phyloP scores from a whole-genome alignment of 2,113 vertebrate genomes.

The Columbina picui region DNA sequence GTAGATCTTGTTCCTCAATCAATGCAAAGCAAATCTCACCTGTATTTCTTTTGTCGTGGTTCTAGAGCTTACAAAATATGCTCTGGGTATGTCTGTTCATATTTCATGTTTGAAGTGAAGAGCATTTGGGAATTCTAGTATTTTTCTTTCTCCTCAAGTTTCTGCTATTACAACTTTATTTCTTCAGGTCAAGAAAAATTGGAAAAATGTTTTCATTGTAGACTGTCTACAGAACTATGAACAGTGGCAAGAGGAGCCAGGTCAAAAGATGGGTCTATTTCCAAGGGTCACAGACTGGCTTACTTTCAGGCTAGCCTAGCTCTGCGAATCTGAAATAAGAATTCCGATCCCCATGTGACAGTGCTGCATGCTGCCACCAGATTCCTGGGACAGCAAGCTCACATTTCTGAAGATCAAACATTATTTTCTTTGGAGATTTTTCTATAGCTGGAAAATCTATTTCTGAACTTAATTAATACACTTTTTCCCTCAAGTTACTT shows the following conservation, averaged over 20 bases:
- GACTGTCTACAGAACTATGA: neutral
- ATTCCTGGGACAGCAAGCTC: constrained; percentile 28
- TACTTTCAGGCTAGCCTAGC: neutral
- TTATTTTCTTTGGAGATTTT: constrained; percentile 53
- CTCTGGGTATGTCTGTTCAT: too few relatives aligned
- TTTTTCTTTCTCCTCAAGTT: neutral
- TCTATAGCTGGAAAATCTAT: constrained; percentile 55
- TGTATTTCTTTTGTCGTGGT: neutral
- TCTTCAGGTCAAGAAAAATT: neutral
- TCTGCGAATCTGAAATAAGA: neutral
- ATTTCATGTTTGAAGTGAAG: neutral
- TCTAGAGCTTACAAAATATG: neutral
- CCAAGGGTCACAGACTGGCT: neutral
- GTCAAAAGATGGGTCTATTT: neutral
- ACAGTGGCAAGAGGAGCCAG: neutral
- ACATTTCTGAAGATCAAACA: constrained; percentile 42
- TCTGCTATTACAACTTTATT: neutral
- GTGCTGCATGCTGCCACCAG: neutral
- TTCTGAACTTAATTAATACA: constrained; percentile 70
- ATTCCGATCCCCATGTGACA: neutral
- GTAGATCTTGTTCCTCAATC: neutral
- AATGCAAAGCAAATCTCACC: neutral
- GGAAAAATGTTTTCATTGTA: neutral
- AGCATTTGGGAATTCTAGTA: neutral
- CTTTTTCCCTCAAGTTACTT: constrained; percentile 51